These are phyloP conservation scores for Rhinichthys osculus DNA, from an alignment of 2,797 vertebrate species.

Conservation along the genomic window DNA sequence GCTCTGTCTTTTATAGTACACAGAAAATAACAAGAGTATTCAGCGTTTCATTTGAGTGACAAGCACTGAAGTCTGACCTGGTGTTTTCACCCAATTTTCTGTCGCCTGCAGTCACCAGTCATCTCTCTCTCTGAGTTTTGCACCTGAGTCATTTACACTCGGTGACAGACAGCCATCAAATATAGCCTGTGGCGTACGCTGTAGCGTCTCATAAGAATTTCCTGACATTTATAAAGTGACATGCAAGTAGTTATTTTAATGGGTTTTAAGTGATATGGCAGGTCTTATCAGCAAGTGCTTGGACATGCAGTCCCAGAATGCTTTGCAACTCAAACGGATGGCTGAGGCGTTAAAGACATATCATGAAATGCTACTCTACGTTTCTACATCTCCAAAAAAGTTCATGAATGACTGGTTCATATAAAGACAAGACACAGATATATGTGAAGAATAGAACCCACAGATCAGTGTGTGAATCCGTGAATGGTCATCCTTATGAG, in stretches of 20 bases:
- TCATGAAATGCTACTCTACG: neutral
- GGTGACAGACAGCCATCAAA: constrained; percentile 55
- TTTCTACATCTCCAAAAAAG: neutral
- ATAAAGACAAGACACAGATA: neutral
- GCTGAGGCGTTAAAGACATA: neutral
- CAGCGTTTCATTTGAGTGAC: constrained; percentile 42
- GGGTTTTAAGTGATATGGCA: constrained; percentile 47
- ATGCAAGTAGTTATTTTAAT: constrained; percentile 58
- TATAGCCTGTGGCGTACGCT: constrained; percentile 27
- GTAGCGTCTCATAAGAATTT: constrained; percentile 35
- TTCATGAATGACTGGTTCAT: neutral
- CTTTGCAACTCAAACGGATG: neutral
- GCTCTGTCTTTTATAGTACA: neutral
- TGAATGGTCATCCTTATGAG: constrained; percentile 46
- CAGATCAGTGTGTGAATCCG: constrained; percentile 56
- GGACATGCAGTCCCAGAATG: neutral
- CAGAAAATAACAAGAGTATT: constrained; percentile 1
- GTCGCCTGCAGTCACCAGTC: constrained; percentile 45
- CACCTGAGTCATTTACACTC: constrained; percentile 51
- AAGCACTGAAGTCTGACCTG: constrained; percentile 36
- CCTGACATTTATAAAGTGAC: constrained; percentile 57
- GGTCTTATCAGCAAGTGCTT: constrained; percentile 31
- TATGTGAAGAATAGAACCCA: constrained; percentile 6
- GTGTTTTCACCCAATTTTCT: constrained; percentile 34
- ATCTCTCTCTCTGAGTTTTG: constrained; percentile 32